Evolutionary conservation across 2,113 vertebrate species (phyloP), one percentile per base, ranked within the genome.

Genomic region (Nymphicus hollandicus): DNA sequence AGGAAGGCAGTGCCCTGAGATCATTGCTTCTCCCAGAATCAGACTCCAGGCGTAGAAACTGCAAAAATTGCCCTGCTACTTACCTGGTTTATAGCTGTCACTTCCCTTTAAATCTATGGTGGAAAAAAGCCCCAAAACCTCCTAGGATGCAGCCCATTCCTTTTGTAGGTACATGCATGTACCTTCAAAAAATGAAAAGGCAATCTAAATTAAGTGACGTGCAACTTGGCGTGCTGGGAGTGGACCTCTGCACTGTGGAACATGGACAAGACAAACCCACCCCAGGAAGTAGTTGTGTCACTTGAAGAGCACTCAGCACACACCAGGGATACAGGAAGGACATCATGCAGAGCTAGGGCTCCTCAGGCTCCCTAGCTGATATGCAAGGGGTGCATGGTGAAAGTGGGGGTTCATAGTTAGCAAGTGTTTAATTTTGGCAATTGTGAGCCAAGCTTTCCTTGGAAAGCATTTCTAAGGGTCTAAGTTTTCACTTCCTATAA

Each of bases 151-250:
- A 92, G 39, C 24, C 10, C 20, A 55, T 53, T 8, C 8, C 8
- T 65, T 91, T 53, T 64, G 37, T 63, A 70, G 5, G 13, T 29
- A 13, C 13, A 31, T 35, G 8, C 23, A 43, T 22, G 16, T n/a
- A n/a, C n/a, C n/a, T n/a, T n/a, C 2, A 53, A 37, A 88, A 63
- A 35, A 11, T 5, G 33, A 6, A n/a, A 58, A 66, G 4, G 11
- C 3, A 52, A 50, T 39, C 16, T 47, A 15, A 72, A 50, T 17
- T 52, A 78, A 81, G 28, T 28, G 0, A 20, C 0, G 0, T 1
- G 1, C 35, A 65, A 4, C 9, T 88, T 72, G 71, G 43, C 33
- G 65, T 65, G 29, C 35, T 82, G 29, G 19, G 35, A 47, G 15
- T 10, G 50, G 50, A 46, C 14, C 41, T 71, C 63, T 71, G 37